Evolutionary conservation across 1,140 invertebrate genomes (phyloP).

Genomic region (Tribolium madens): DNA sequence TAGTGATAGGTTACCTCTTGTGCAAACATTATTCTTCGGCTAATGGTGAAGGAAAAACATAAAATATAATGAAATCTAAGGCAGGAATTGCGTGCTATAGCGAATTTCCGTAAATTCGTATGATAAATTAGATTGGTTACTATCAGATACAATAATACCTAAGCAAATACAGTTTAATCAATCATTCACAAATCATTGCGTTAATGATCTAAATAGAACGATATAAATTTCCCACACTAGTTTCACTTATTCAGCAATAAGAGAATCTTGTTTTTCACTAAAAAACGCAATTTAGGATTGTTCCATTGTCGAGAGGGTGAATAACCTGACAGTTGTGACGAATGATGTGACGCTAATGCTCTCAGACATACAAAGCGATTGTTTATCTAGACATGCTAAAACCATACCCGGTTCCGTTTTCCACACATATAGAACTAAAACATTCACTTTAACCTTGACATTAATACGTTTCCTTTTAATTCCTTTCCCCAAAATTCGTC

Average conservation of each 20-base stretch:
- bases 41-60: conserved; percentile 39
- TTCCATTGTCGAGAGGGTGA: conserved; percentile 41
- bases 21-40: conserved; percentile 28
- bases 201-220: conserved; percentile 4
- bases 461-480: conserved; percentile 14
- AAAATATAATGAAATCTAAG: conserved; percentile 46
- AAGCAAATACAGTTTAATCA: conserved; percentile 40
- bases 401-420: conserved; percentile 27
- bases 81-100: conserved; percentile 41
- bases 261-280: conserved; percentile 24
- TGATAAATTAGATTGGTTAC: conserved; percentile 39
- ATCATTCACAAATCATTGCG: conserved; percentile 26
- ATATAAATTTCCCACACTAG: not conserved
- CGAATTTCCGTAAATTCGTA: conserved; percentile 39
- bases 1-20: conserved; percentile 28
- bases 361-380: conserved; percentile 40
- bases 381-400: conserved; percentile 41
- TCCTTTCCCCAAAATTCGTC: not conserved
- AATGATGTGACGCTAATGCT: conserved; percentile 44
- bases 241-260: conserved; percentile 23
- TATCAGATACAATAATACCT: conserved; percentile 27
- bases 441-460: conserved; percentile 9
- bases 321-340: conserved; percentile 42
- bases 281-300: conserved; percentile 42
- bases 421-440: not conserved